Percentiles rank a stretch among this genome's conserved stretches.
These are phyloP conservation scores for Drosophila algonquin DNA, from an alignment of 2,888 invertebrate species.

Conservation along the genomic window DNA sequence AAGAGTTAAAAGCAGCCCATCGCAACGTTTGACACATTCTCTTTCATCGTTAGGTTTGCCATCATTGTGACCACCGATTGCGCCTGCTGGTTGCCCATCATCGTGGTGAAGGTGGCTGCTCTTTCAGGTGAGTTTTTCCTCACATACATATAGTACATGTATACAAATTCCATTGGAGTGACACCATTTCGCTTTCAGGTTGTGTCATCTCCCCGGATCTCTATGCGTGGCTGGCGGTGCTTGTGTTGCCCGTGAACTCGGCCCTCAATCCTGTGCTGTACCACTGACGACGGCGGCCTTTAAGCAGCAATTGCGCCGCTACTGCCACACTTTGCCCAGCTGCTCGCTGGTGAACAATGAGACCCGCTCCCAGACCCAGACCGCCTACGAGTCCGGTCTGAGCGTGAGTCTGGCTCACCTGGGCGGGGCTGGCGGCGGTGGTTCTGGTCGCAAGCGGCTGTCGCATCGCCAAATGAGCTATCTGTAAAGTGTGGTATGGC, in stretches of 20 bases:
- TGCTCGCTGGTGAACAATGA: constrained; percentile 76
- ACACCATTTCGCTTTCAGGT: constrained; percentile 81
- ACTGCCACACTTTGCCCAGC: constrained; percentile 72
- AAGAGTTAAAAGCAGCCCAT: not conserved
- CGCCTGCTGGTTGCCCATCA: constrained; percentile 87
- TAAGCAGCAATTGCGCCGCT: constrained; percentile 85
- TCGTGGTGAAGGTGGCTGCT: constrained; percentile 86
- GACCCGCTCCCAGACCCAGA: constrained; percentile 79
- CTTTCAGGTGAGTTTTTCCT: constrained; percentile 84
- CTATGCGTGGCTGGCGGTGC: constrained; percentile 87
- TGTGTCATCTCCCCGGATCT: constrained; percentile 85
- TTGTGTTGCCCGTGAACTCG: constrained; percentile 87
- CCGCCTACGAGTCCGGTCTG: constrained; percentile 84
- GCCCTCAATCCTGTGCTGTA: constrained; percentile 87
- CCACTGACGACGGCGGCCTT: constrained; percentile 86
- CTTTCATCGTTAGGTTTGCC: constrained; percentile 83
- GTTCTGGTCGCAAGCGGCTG: constrained; percentile 81
- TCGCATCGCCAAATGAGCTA: constrained; percentile 82
- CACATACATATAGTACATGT: too few relatives aligned
- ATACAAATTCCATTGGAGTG: not conserved
- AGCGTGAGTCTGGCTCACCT: constrained; percentile 84
- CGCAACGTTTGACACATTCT: too few relatives aligned
- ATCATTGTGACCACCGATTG: constrained; percentile 87
- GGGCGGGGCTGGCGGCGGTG: constrained; percentile 72
- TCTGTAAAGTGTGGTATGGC: constrained; percentile 58